These are phyloP conservation scores for Elaphurus davidianus DNA, from an alignment of 2,113 vertebrate species.

Conservation along the genomic window DNA sequence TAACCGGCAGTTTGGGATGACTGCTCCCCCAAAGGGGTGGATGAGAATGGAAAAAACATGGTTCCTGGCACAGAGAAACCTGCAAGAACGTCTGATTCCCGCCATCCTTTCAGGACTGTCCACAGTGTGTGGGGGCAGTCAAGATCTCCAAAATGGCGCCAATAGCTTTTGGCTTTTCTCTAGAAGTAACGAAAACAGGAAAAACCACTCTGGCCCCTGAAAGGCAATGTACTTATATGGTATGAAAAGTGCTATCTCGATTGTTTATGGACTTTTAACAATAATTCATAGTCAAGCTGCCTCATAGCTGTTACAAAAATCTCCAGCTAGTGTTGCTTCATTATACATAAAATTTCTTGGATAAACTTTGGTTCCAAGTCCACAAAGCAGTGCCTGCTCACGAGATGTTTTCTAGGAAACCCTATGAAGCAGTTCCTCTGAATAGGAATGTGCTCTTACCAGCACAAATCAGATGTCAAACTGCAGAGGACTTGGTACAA, in stretches of 20 bases:
- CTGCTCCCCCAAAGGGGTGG: neutral
- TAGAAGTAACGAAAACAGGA: neutral
- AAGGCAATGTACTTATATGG: neutral
- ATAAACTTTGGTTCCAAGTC: neutral
- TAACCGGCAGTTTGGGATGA: neutral
- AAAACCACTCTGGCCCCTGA: neutral
- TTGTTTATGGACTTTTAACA: slow-evolving; percentile 3
- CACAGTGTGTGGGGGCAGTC: neutral
- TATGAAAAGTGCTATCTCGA: neutral
- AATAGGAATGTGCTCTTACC: neutral
- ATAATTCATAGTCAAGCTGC: neutral
- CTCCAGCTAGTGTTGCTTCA: neutral
- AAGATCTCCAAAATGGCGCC: neutral
- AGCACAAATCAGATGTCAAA: neutral
- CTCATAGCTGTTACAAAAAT: neutral
- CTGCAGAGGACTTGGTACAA: neutral
- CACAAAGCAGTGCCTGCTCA: neutral
- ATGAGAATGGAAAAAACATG: neutral
- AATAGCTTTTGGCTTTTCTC: slow-evolving; percentile 1
- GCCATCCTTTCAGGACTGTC: neutral
- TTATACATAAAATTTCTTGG: neutral
- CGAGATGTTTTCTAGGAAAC: neutral
- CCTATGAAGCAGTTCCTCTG: neutral
- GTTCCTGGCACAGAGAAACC: neutral
- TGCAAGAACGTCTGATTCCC: neutral